Evolutionary conservation across 2,113 vertebrate species (phyloP), one percentile per base, ranked within the genome.

Genomic region (Perccottus glenii): DNA sequence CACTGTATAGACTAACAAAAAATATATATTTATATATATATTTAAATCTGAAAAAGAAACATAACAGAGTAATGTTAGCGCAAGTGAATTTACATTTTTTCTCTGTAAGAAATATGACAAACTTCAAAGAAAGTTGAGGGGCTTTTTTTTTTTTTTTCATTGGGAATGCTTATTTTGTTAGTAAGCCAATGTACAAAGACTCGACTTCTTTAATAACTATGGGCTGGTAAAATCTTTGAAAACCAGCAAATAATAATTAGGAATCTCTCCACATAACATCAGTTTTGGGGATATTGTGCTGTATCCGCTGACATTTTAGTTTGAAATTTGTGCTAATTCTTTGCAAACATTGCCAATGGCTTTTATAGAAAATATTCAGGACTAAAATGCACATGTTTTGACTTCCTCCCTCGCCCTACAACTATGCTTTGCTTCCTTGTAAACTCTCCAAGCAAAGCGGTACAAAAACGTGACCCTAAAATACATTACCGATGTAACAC

Each of bases 1-100:
- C 92, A 94, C 91, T 93, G 92, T 93, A 94, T 93, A 93, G 90
- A 90, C 91, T 94, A 94, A 94, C 92, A 93, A 93, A 94, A 94
- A 93, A 93, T 92, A 94, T 90, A 92, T 91, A 87, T 91, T 87
- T 87, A 71, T 90, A 90, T 92, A 90, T 90, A 90, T 91, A 92
- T 94, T 92, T 91, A 87, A 87, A 89, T 92, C 92, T 92, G 88
- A 90, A 91, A 92, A 90, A 90, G 86, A 91, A 91, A 90, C 84
- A 73, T 72, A 77, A 83, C 78, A 79, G 88, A 87, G 87, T 89
- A 85, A 89, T 86, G 91, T 81, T 89, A 86, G 86, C 52, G 52
- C 35, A 87, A 80, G 83, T 88, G 82, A 87, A 88, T 88, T 85
- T 86, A 90, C 87, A 90, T 52, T 55, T 81, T 87, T 74, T 76